phyloP scores from a whole-genome alignment of 2,888 invertebrate species.

The Deilephila elpenor region DNA sequence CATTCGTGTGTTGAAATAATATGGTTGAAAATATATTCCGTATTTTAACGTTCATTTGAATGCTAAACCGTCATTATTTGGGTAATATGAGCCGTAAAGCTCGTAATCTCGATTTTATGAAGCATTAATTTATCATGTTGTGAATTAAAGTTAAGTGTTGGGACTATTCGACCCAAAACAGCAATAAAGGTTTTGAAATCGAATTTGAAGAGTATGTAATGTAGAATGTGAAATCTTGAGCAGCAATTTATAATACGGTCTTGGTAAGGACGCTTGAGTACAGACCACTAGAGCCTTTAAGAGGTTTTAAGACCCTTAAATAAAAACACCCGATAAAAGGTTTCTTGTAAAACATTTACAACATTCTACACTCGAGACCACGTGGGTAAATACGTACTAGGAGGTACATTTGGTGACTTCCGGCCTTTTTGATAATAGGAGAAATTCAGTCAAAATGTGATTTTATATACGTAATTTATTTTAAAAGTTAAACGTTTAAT shows the following conservation, averaged over 20 bases:
- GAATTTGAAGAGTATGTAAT: not conserved
- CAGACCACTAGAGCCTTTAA: slow-evolving; percentile 2
- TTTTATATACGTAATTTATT: too few relatives aligned
- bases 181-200: not conserved
- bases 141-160: not conserved
- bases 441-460: too few relatives aligned
- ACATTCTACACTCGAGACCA: not conserved
- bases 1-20: slow-evolving; percentile 4
- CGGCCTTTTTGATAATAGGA: too few relatives aligned
- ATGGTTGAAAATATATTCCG: not conserved
- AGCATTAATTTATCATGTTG: not conserved
- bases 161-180: not conserved
- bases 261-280: slow-evolving; percentile 3
- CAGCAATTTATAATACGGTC: not conserved
- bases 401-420: too few relatives aligned
- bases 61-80: too few relatives aligned
- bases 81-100: too few relatives aligned
- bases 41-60: not conserved
- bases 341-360: slow-evolving; percentile 11
- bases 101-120: not conserved
- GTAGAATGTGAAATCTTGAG: slow-evolving; percentile 3
- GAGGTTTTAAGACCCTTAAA: not conserved
- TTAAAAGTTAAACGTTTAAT: too few relatives aligned
- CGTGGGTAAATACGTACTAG: too few relatives aligned
- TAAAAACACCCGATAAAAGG: slow-evolving; percentile 5